Evolutionary conservation across 1,140 invertebrate species (phyloP), one percentile per base, ranked within the genome.

Genomic region (Reticulitermes speratus): DNA sequence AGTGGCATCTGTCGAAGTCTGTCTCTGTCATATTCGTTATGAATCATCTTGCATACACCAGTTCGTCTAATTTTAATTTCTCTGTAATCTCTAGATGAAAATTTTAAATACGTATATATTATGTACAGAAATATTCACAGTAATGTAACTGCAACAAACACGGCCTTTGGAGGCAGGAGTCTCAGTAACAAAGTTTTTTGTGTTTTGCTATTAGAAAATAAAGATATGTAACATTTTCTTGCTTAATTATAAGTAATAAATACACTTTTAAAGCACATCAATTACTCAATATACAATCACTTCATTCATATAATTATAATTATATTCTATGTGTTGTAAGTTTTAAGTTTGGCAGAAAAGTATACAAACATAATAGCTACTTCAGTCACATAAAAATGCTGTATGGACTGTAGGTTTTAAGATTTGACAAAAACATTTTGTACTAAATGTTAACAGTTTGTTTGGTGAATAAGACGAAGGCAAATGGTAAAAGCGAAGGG

Each of bases 21-120:
- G 2, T 48, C 14, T 3, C 14, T 48, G 14, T 55, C 3, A 55
- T 55, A 2, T 55, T 55, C 19, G 21, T 75, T 75, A 75, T 75
- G 65, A 75, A 75, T 75, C 65, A 30, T 11, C 65, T 75, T 75
- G 65, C 65, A 75, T 75, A 75, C 65, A 75, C n/a, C 65, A 30
- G 0, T 75, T 75, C n/a, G 65, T 75, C 65, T 19, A n/a, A 75
- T 75, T 75, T 75, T n/a, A 75, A 30, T 75, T 75, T n/a, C 25
- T 75, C 65, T 75, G n/a, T 75, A n/a, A 75, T 75, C 65, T 30
- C 11, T 14, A 30, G 9, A 75, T 5, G n/a, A 8, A 75, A 75
- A 8, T 75, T 75, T 75, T 30, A 83, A 30, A 48, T 65, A n/a
- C 7, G 19, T 44, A 44, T 30, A 52, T 75, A 11, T 30, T 75